Evolutionary conservation across 2,797 vertebrate genomes (phyloP).

Genomic region (Melanotaenia trifasciata): DNA sequence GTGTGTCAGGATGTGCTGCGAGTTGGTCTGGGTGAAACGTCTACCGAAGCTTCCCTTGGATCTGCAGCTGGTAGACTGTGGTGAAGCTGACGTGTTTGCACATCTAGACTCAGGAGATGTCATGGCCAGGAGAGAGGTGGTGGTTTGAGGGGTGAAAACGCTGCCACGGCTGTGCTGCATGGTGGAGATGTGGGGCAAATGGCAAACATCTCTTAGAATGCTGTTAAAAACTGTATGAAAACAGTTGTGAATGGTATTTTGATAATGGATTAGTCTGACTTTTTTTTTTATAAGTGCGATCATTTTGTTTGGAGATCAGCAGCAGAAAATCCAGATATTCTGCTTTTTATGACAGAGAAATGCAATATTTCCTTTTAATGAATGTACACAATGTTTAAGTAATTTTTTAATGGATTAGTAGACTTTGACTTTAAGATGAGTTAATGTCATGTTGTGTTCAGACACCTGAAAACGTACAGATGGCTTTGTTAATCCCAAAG

Average conservation of each 20-base stretch:
- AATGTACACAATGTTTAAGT: too few species aligned
- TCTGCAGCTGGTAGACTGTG: slow-evolving; percentile 50
- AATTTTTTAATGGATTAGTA: too few species aligned
- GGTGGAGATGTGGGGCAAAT: neutral
- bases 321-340: neutral
- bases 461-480: neutral
- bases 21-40: neutral
- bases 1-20: slow-evolving; percentile 11
- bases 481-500: neutral
- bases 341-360: neutral
- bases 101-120: slow-evolving; percentile 45
- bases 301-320: neutral
- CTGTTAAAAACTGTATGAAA: neutral
- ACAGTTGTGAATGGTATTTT: neutral
- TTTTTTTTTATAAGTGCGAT: neutral
- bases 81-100: slow-evolving; percentile 59
- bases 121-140: slow-evolving; percentile 37
- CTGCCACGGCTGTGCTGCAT: slow-evolving; percentile 15
- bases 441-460: neutral
- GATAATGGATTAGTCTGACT: neutral
- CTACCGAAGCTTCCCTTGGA: neutral
- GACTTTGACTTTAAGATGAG: neutral
- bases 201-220: neutral
- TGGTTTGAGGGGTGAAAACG: slow-evolving; percentile 28
- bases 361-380: neutral